These are phyloP conservation scores for Oscheius sp. DNA, from an alignment of 2,888 invertebrate species.

Conservation along the genomic window DNA sequence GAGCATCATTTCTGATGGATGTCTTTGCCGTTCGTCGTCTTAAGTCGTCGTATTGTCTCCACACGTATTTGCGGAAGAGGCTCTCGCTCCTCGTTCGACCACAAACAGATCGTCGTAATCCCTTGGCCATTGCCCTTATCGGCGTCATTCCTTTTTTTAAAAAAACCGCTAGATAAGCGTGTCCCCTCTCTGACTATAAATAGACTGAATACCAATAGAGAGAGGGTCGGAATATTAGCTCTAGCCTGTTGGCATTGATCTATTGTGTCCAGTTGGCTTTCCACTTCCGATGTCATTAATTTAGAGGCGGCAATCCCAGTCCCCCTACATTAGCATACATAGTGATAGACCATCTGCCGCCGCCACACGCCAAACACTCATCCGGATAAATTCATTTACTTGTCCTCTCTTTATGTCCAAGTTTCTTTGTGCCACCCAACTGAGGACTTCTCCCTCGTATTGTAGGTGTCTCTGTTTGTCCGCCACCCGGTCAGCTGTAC, in stretches of 20 bases:
- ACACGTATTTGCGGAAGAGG: slow-evolving; percentile 20
- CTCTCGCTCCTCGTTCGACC: neutral
- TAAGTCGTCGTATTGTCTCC: slow-evolving; percentile 5
- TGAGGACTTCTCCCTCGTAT: neutral
- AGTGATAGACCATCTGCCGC: slow-evolving; percentile 36
- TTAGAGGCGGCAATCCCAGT: slow-evolving; percentile 33
- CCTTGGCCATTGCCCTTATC: slow-evolving; percentile 1
- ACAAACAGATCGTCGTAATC: slow-evolving; percentile 17
- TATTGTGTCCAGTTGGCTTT: slow-evolving; percentile 29
- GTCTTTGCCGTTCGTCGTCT: neutral
- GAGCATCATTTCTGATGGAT: neutral
- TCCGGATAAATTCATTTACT: slow-evolving; percentile 28
- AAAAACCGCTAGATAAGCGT: neutral
- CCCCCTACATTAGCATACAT: slow-evolving; percentile 33
- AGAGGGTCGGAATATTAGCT: neutral
- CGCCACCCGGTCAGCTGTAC: slow-evolving; percentile 12
- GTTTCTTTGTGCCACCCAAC: slow-evolving; percentile 1
- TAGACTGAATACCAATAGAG: neutral
- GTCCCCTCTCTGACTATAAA: neutral
- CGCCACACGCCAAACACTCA: slow-evolving; percentile 29
- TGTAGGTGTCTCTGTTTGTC: slow-evolving; percentile 7
- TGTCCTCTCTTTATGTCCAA: neutral
- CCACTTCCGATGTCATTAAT: slow-evolving; percentile 34
- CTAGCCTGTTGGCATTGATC: neutral
- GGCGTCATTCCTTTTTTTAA: neutral